Percentiles rank a stretch among this genome's conserved stretches.
phyloP scores from a whole-genome alignment of 2,113 vertebrate genomes.

The Centrocercus urophasianus region DNA sequence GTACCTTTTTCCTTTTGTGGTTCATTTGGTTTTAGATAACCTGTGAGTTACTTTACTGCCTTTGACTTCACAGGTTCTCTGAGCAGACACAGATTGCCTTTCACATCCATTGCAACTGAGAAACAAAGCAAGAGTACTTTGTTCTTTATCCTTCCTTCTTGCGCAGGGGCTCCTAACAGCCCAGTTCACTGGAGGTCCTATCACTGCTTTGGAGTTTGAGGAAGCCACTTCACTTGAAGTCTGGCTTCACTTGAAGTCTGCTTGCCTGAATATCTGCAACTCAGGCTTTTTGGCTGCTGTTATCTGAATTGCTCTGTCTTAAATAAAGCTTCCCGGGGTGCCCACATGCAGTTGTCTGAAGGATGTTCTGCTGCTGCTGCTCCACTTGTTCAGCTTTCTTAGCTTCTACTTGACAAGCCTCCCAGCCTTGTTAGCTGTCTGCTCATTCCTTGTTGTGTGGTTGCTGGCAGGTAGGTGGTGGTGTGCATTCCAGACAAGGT shows the following conservation, averaged over 20 bases:
- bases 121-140: too few relatives aligned
- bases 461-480: not conserved
- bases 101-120: not conserved
- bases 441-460: fast-evolving
- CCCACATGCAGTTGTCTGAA: fast-evolving
- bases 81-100: not conserved
- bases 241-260: not conserved
- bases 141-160: fast-evolving
- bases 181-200: not conserved
- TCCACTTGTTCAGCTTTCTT: not conserved
- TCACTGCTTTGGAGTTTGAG: not conserved
- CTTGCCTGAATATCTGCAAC: fast-evolving
- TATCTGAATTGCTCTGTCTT: not conserved
- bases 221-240: not conserved
- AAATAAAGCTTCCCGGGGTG: not conserved
- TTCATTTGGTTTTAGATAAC: not conserved
- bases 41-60: not conserved
- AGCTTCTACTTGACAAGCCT: not conserved
- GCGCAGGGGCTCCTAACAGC: not conserved
- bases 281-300: not conserved
- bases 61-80: not conserved
- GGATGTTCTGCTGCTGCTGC: not conserved
- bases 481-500: not conserved
- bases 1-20: not conserved
- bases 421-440: not conserved